Evolutionary conservation across 2,888 invertebrate species (phyloP), one percentile per base, ranked within the genome.

Genomic region (Machimus atricapillus): DNA sequence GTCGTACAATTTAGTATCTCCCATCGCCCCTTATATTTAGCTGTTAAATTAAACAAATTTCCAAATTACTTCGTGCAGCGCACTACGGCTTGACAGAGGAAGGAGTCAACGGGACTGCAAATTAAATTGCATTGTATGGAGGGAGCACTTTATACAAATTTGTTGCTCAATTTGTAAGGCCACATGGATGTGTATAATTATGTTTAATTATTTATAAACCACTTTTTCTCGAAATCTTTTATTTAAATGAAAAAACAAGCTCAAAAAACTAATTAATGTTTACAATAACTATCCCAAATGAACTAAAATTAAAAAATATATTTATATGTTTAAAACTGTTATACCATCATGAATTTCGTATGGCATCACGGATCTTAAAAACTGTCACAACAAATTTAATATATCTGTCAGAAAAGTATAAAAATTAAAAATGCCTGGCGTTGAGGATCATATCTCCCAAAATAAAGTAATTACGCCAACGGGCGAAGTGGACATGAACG

Each of bases 1-100:
- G 90, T 97, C 96, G 92, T 98, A 98, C 90, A 98, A 94, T 93
- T 96, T 96, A 91, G 95, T 96, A 94, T 98, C 97, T 93, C 95
- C 86, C 86, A 86, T 86, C 19, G 34, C 37, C 27, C 12, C 34
- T 34, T 58, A 37, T 8, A 82, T 19, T 43, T 14, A 56, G 66
- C 31, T n/a, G 58, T n/a, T 37, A 58, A 82, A 82, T 27, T 5
- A 56, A 56, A 56, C 56, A 46, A 81, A 23, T 81, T 52, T 76
- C 76, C 40, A 37, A 37, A 19, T 31, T 56, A n/a, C n/a, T 19
- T 34, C 27, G 34, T 82, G 19, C 82, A 37, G 58, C 19, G 58
- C 37, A 46, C 43, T 40, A 19, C 78, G 46, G 79, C 52, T 46
- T 23, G 79, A 16, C 27, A 52, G 23, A 78, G 27, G 43, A 43